These are phyloP conservation scores for Lithophane socia DNA, from an alignment of 2,888 invertebrate genomes.

Conservation along the genomic window DNA sequence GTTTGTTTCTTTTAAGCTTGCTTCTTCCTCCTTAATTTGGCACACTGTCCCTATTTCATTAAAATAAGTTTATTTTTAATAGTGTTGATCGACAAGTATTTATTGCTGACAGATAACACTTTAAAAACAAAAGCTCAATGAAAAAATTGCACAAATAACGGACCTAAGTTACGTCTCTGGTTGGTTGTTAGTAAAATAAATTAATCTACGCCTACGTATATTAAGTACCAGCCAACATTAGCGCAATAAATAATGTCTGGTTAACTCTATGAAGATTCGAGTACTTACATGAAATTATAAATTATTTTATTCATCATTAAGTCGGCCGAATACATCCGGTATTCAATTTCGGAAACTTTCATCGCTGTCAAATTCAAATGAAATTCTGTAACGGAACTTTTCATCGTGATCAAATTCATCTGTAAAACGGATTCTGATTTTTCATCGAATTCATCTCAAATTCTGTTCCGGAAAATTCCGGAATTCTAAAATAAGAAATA, in stretches of 20 bases:
- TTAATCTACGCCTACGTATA: constrained; percentile 61
- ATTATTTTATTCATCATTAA: constrained; percentile 33
- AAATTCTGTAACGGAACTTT: not conserved
- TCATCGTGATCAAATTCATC: not conserved
- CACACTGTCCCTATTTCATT: not conserved
- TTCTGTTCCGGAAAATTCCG: not conserved
- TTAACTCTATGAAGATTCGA: constrained; percentile 59
- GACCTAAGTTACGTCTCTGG: constrained; percentile 25
- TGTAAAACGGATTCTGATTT: not conserved
- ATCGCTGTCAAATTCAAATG: not conserved
- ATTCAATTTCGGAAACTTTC: not conserved
- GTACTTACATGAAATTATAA: constrained; percentile 31
- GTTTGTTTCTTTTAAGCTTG: too few species aligned
- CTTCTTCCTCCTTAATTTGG: constrained; percentile 13
- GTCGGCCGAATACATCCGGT: constrained; percentile 13
- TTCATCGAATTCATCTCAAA: not conserved
- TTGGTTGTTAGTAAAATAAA: constrained; percentile 52
- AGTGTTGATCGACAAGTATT: not conserved
- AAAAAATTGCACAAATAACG: constrained; percentile 15
- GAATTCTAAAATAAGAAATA: not conserved
- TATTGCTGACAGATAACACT: not conserved
- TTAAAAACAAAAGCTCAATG: not conserved
- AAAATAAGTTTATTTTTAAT: constrained; percentile 1
- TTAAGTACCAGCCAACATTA: constrained; percentile 71
- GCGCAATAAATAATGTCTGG: constrained; percentile 54